Percentiles rank a stretch among this genome's conserved stretches.
phyloP scores from a whole-genome alignment of 2,888 invertebrate species.

The Crematogaster levior region DNA sequence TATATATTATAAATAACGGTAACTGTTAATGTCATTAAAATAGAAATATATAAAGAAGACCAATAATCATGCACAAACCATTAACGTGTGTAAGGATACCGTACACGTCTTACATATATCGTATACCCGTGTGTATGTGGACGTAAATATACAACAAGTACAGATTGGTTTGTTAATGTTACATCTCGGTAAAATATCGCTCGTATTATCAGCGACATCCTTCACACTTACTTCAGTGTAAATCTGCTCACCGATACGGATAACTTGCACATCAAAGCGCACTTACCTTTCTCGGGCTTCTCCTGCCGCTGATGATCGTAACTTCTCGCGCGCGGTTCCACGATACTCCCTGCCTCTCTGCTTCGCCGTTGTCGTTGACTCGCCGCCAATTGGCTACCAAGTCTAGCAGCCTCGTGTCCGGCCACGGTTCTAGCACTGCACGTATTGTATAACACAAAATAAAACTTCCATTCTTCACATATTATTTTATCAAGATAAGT shows the following conservation, averaged over 20 bases:
- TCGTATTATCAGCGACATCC: conserved; percentile 6
- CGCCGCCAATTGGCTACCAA: conserved; percentile 88
- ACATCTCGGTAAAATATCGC: neutral
- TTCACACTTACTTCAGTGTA: conserved; percentile 16
- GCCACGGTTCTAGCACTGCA: conserved; percentile 89
- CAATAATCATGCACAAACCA: conserved; percentile 44
- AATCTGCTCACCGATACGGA: conserved; percentile 21
- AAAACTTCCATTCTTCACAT: neutral
- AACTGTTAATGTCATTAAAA: conserved; percentile 8
- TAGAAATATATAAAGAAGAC: conserved; percentile 5
- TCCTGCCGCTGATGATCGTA: conserved; percentile 88
- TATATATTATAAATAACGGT: conserved; percentile 5
- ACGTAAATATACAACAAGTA: neutral
- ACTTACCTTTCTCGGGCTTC: conserved; percentile 86
- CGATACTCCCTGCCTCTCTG: conserved; percentile 79
- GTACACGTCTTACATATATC: conserved; percentile 8
- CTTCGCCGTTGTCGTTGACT: conserved; percentile 84
- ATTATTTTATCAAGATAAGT: neutral
- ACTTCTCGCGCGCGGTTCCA: conserved; percentile 89
- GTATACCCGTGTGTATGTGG: neutral
- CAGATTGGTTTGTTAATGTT: conserved; percentile 1
- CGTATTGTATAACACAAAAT: conserved; percentile 51
- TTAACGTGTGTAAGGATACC: conserved; percentile 47
- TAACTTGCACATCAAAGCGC: conserved; percentile 14
- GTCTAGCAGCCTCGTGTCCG: conserved; percentile 92